A percentile compares a stretch with the other conserved stretches of the same genome.
phyloP scores from a whole-genome alignment of 2,888 invertebrate genomes.

The Phorcus lineatus region DNA sequence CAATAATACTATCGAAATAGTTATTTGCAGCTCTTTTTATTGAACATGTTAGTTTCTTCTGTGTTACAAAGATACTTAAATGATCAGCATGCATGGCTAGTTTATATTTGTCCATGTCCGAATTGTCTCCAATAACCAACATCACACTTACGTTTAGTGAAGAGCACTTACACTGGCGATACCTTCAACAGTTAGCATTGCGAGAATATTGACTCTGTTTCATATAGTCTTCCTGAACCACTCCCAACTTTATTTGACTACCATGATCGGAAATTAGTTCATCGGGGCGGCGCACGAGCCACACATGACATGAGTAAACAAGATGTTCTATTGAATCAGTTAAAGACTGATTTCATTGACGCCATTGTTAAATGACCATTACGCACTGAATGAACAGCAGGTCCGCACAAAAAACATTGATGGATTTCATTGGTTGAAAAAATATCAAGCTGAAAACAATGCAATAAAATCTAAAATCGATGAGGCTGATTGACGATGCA shows the following conservation, averaged over 20 bases:
- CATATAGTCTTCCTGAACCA: slow-evolving; percentile 1
- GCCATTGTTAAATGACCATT: slow-evolving; percentile 20
- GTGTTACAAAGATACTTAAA: too few relatives aligned
- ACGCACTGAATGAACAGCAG: slow-evolving; percentile 8
- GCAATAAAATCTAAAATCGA: neutral
- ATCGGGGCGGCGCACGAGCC: neutral
- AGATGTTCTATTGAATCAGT: slow-evolving; percentile 6
- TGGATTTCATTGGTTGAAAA: slow-evolving; percentile 4
- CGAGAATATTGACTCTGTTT: slow-evolving; percentile 3
- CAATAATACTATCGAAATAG: too few relatives aligned
- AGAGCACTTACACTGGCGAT: neutral
- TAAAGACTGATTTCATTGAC: slow-evolving; percentile 2
- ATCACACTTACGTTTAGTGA: neutral
- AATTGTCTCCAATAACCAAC: neutral
- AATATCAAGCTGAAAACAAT: neutral
- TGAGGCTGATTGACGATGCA: neutral
- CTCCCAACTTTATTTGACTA: slow-evolving; percentile 4
- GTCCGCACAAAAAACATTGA: slow-evolving; percentile 3
- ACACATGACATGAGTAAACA: slow-evolving; percentile 5
- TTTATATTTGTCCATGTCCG: neutral
- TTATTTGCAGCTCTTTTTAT: neutral
- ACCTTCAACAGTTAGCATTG: neutral
- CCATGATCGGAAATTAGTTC: slow-evolving; percentile 18
- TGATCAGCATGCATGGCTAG: neutral
- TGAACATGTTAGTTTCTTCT: neutral